Conservation (phyloP, 2,888 invertebrate genomes). For the Drosophila acutilabella region DNA sequence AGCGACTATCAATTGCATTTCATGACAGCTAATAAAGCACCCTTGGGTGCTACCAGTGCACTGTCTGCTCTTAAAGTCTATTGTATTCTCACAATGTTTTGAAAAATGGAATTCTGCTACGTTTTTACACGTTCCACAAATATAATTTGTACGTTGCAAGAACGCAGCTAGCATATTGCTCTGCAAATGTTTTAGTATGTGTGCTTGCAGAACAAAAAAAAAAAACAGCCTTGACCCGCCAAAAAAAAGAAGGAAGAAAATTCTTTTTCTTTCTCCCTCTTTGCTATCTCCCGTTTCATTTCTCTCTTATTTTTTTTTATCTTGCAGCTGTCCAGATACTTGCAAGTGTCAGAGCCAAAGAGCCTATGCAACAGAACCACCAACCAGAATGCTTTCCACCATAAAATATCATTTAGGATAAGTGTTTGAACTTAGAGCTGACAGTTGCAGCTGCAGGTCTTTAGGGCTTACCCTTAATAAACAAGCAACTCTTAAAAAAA, state of each 20-base stretch:
- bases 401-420: slow-evolving; percentile 61
- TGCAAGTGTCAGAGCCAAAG: slow-evolving; percentile 31
- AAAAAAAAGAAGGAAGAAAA: slow-evolving; percentile 17
- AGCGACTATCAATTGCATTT: slow-evolving; percentile 21
- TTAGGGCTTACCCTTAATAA: neutral
- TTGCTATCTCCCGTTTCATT: neutral
- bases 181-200: neutral
- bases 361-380: slow-evolving; percentile 27
- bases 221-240: slow-evolving; percentile 63
- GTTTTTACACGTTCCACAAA: slow-evolving; percentile 18
- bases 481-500: neutral
- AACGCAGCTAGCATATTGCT: slow-evolving; percentile 25
- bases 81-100: slow-evolving; percentile 1
- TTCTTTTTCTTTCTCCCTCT: neutral
- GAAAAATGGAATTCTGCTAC: neutral
- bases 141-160: slow-evolving; percentile 33
- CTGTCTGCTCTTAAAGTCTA: neutral
- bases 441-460: slow-evolving; percentile 9
- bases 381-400: slow-evolving; percentile 9
- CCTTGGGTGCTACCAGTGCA: neutral
- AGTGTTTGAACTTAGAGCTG: slow-evolving; percentile 32
- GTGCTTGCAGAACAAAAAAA: slow-evolving; percentile 1
- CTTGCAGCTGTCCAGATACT: slow-evolving; percentile 35
- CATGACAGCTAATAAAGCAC: neutral
- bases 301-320: slow-evolving; percentile 1